Evolutionary conservation across 2,797 vertebrate species (phyloP), one percentile per base, ranked within the genome.

Genomic region (Setipinna tenuifilis): DNA sequence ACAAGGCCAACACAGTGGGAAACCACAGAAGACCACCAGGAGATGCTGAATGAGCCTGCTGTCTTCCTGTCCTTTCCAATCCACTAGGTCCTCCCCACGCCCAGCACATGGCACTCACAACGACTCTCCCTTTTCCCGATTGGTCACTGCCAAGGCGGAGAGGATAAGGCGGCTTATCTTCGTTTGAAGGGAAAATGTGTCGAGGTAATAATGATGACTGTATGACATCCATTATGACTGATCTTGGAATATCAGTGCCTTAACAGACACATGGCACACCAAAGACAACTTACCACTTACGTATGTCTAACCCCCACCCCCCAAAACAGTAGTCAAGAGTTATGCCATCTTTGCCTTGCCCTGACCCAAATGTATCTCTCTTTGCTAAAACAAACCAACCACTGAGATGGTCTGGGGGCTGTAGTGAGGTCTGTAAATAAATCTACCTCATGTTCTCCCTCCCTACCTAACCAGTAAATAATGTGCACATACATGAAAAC

Each of bases 1-100:
- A 54, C 83, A 84, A 82, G 68, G 44, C 62, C 44, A 81, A 82
- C 83, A 86, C 68, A 86, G 86, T 81, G 86, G 80, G 41, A 85
- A 85, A 61, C 85, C 84, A 86, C 86, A 84, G 85, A 85, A 83
- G 86, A 89, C 86, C 85, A 90, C 86, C 85, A 87, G 88, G 71
- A 84, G 83, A 89, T 85, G 87, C 75, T 75, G 78, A 86, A 84
- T 83, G 59, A 85, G 86, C 82, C 82, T 87, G 54, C 78, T 85
- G 41, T 84, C 68, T 84, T 85, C 44, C 65, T 83, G 71, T 78
- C 35, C 31, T 44, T 17, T 78, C 35, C 68, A 35, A 41, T 75
- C 71, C 71, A 21, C 17, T 78, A 78, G 71, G 71, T 78, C 71
- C 68, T 75, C 68, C 68, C 71, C 71, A 78, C 23, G 71, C 35